phyloP scores from a whole-genome alignment of 2,888 invertebrate genomes.

The Drosophila dives region DNA sequence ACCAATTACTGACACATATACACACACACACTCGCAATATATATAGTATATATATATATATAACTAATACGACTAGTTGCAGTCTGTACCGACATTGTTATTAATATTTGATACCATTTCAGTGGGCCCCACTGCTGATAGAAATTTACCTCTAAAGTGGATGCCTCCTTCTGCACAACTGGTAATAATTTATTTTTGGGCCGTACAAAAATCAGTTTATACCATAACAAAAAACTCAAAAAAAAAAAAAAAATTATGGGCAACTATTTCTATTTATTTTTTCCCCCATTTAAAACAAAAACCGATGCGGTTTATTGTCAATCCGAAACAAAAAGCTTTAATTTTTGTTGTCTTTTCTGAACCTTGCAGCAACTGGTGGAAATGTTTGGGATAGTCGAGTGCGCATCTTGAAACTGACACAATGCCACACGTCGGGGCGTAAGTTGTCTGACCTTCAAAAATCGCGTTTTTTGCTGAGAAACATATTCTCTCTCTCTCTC shows the following conservation, averaged over 20 bases:
- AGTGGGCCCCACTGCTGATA: conserved; percentile 51
- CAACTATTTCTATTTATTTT: conserved; percentile 31
- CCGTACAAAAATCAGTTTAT: conserved; percentile 30
- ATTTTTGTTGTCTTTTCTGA: conserved; percentile 64
- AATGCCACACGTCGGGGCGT: conserved; percentile 56
- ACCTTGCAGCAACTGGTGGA: conserved; percentile 59
- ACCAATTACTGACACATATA: conserved; percentile 27
- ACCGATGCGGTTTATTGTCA: conserved; percentile 1
- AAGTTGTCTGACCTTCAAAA: conserved; percentile 44
- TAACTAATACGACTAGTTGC: conserved; percentile 20
- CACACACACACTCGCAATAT: conserved; percentile 28
- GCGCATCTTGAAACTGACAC: conserved; percentile 57
- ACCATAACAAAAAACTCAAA: conserved; percentile 3
- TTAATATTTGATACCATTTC: conserved; percentile 59
- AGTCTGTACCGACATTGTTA: conserved; percentile 27
- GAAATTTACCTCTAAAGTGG: conserved; percentile 31
- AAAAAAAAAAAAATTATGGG: conserved; percentile 2
- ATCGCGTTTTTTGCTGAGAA: conserved; percentile 52
- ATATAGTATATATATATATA: conserved; percentile 18
- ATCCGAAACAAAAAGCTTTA: conserved; percentile 30
- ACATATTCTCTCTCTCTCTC: conserved; percentile 15
- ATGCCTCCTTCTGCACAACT: conserved; percentile 43
- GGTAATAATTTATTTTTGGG: conserved; percentile 64
- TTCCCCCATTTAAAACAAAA: conserved; percentile 2
- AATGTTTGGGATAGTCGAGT: conserved; percentile 46